Conservation (phyloP, 2,888 invertebrate genomes). For the Monopis laevigella region DNA sequence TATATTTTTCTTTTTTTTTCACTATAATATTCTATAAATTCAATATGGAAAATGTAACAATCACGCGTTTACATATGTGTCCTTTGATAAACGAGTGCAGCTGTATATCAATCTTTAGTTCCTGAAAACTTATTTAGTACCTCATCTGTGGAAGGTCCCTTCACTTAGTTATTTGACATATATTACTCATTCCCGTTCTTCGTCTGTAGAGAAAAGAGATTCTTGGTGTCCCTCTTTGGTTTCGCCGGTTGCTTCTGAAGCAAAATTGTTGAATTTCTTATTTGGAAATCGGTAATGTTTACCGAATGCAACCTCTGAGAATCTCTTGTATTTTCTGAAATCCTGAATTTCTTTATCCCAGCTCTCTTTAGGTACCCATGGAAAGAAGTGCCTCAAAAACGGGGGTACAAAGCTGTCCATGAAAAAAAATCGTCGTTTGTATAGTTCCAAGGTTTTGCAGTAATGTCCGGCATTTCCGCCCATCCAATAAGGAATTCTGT, state of each 20-base stretch:
- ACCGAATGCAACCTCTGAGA: constrained; percentile 36
- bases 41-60: no score
- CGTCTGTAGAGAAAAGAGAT: not conserved
- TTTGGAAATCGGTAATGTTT: constrained; percentile 34
- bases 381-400: constrained; percentile 31
- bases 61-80: no score
- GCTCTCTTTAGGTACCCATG: constrained; percentile 31
- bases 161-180: no score
- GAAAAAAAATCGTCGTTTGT: constrained; percentile 38
- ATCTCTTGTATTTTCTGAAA: constrained; percentile 30
- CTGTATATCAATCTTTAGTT: no score
- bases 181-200: not conserved
- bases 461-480: constrained; percentile 31
- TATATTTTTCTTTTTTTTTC: no score
- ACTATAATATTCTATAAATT: no score
- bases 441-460: constrained; percentile 35
- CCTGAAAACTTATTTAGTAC: no score
- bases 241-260: constrained; percentile 27
- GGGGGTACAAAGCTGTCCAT: constrained; percentile 40
- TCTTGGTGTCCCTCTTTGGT: constrained; percentile 14
- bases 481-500: constrained; percentile 38
- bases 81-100: no score
- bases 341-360: constrained; percentile 37
- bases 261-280: constrained; percentile 27
- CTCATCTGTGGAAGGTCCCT: no score